Percentiles rank a stretch among this genome's conserved stretches.
Conservation (phyloP, 2,113 vertebrate genomes). For the Gymnobelideus leadbeateri region DNA sequence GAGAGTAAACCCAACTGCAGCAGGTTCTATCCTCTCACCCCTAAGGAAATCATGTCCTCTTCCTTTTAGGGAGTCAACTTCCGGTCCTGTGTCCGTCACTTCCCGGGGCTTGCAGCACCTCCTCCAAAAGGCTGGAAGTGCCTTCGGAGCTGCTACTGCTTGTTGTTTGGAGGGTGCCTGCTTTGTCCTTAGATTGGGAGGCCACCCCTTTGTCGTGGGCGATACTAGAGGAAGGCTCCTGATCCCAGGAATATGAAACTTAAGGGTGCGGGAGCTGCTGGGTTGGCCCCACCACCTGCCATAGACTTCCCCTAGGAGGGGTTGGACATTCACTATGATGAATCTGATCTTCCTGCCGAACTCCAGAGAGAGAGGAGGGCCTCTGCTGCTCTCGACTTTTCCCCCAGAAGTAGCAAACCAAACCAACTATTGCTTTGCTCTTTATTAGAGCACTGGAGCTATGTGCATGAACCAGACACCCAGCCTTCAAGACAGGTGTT, state of each 20-base stretch:
- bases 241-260: not conserved
- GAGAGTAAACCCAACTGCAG: not conserved
- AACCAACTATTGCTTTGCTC: slow-evolving; percentile 96
- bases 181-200: not conserved
- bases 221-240: slow-evolving; percentile 24
- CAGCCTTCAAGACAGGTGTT: slow-evolving; percentile 90
- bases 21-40: not conserved
- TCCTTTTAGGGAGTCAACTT: too few species aligned
- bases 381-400: slow-evolving; percentile 86
- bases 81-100: fast-evolving
- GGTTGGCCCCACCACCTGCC: slow-evolving; percentile 63
- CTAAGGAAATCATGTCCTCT: not conserved
- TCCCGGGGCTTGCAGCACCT: fast-evolving
- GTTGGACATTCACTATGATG: slow-evolving; percentile 83
- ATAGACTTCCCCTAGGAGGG: slow-evolving; percentile 79
- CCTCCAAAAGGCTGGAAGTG: not conserved
- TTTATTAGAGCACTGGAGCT: slow-evolving; percentile 94
- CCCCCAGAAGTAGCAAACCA: slow-evolving; percentile 93
- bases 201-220: not conserved
- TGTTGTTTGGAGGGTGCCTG: too few species aligned
- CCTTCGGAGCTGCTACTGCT: not conserved
- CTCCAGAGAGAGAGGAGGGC: slow-evolving; percentile 86
- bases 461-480: slow-evolving; percentile 91
- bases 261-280: not conserved
- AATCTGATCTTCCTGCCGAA: slow-evolving; percentile 90